phyloP scores from a whole-genome alignment of 2,888 invertebrate genomes.

The Microctonus aethiopoides region DNA sequence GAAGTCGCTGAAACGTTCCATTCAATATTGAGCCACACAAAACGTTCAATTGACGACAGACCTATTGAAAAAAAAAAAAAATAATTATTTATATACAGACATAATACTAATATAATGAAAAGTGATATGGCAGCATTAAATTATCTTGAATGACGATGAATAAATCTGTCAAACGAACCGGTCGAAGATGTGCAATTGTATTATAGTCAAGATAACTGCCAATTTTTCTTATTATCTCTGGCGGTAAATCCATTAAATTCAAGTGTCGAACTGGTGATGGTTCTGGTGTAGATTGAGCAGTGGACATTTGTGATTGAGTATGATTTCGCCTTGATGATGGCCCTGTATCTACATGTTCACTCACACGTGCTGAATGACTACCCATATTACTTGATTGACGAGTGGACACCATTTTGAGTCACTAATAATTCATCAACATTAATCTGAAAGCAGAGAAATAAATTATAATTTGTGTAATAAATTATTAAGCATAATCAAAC shows the following conservation, averaged over 20 bases:
- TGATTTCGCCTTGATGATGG: constrained; percentile 54
- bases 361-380: constrained; percentile 57
- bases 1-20: constrained; percentile 85
- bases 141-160: constrained; percentile 81
- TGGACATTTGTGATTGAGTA: constrained; percentile 51
- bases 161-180: constrained; percentile 72
- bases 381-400: constrained; percentile 70
- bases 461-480: too few relatives aligned
- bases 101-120: constrained; percentile 11
- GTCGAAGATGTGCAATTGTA: constrained; percentile 80
- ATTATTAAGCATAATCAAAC: too few relatives aligned
- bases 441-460: constrained; percentile 42
- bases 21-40: constrained; percentile 84
- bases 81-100: too few relatives aligned
- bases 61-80: constrained; percentile 69
- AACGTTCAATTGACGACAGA: constrained; percentile 83
- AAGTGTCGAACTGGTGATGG: constrained; percentile 48
- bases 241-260: constrained; percentile 79
- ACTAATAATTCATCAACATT: neutral
- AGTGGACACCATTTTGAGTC: constrained; percentile 69
- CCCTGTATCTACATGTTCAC: constrained; percentile 53
- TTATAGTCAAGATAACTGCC: constrained; percentile 81
- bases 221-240: constrained; percentile 84
- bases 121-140: neutral
- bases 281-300: constrained; percentile 44